Percentiles rank a stretch among this genome's conserved stretches.
Conservation (phyloP, 2,113 vertebrate species). For the Cyprinodon variegatus region DNA sequence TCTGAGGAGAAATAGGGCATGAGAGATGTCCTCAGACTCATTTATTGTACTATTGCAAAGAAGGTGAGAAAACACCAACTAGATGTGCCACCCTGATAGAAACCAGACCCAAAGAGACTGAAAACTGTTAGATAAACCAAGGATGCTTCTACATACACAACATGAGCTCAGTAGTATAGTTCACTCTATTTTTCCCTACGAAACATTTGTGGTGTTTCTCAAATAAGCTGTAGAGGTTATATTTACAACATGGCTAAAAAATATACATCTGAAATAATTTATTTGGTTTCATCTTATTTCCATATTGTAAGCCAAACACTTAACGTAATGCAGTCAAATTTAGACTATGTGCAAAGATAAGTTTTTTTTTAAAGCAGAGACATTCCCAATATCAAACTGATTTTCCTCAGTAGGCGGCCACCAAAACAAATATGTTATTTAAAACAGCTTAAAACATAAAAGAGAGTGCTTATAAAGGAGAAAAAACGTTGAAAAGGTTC, state of each 20-base stretch:
- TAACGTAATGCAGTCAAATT: neutral
- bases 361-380: neutral
- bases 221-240: neutral
- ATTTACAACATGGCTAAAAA: neutral
- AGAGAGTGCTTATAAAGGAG: neutral
- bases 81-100: too few species aligned
- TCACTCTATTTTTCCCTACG: neutral
- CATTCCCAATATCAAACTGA: neutral
- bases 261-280: too few species aligned
- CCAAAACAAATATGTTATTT: neutral
- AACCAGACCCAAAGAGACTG: too few species aligned
- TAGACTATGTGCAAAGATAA: neutral
- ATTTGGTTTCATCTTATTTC: too few species aligned
- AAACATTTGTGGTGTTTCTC: neutral
- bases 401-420: neutral
- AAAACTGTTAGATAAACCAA: too few species aligned
- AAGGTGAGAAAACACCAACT: too few species aligned
- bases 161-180: too few species aligned
- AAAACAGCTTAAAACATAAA: slow-evolving; percentile 8
- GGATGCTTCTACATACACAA: too few species aligned
- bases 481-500: slow-evolving; percentile 14
- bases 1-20: too few species aligned
- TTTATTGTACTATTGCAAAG: too few species aligned
- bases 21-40: too few species aligned
- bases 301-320: too few species aligned